Evolutionary conservation across 2,113 vertebrate species (phyloP).

Genomic region (Lonchura striata): DNA sequence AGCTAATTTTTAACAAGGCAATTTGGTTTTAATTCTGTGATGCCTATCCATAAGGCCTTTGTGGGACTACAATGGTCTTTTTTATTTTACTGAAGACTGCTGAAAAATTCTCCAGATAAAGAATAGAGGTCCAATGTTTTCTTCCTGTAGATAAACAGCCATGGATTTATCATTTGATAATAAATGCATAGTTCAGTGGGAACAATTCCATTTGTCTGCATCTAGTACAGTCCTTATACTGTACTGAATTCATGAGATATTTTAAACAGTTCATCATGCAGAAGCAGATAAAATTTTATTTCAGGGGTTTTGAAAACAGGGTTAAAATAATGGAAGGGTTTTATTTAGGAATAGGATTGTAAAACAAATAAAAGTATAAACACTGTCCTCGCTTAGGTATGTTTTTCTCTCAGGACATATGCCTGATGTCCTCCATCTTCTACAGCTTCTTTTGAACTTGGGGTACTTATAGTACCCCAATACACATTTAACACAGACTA

Average conservation of each 20-base stretch:
- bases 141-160: slow-evolving; percentile 13
- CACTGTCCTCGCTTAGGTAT: background rate
- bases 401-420: background rate
- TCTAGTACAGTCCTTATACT: background rate
- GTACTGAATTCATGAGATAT: background rate
- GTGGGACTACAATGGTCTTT: background rate
- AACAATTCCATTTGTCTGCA: background rate
- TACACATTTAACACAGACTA: background rate
- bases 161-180: slow-evolving; percentile 30
- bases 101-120: slow-evolving; percentile 29
- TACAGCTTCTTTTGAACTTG: background rate
- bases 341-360: background rate
- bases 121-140: slow-evolving; percentile 34
- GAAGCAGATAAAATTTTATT: background rate
- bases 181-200: background rate
- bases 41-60: slow-evolving; percentile 12
- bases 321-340: background rate
- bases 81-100: background rate
- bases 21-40: background rate
- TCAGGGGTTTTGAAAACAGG: background rate
- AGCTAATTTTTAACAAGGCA: slow-evolving; percentile 10
- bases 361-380: background rate
- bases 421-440: background rate
- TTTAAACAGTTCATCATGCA: background rate
- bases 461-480: background rate